phyloP scores from a whole-genome alignment of 2,113 vertebrate species.

The Myanophis thanlyinensis region DNA sequence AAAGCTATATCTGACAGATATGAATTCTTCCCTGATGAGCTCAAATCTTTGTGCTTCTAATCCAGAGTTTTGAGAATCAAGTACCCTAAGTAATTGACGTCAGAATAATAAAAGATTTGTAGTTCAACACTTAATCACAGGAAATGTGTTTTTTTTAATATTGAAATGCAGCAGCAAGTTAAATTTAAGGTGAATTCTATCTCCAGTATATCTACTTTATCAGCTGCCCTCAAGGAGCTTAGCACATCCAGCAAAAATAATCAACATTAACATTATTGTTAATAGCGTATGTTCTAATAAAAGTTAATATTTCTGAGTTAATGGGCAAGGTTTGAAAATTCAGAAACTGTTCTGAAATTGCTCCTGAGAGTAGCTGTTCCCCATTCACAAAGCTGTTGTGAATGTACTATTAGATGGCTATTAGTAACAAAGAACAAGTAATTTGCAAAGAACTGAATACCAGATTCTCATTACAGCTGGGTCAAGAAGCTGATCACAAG shows the following conservation, averaged over 20 bases:
- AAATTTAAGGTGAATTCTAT: not conserved
- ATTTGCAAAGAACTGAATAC: not conserved
- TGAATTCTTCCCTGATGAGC: slow-evolving; percentile 1
- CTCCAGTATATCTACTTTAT: not conserved
- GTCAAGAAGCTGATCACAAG: not conserved
- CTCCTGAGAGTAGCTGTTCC: not conserved
- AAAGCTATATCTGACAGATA: not conserved
- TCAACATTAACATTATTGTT: not conserved
- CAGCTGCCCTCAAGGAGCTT: not conserved
- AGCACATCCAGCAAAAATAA: not conserved
- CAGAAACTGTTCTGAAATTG: not conserved
- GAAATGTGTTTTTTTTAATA: not conserved
- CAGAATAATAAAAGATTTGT: not conserved
- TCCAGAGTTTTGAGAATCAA: slow-evolving; percentile 2
- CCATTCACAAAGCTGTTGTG: not conserved
- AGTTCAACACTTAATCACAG: slow-evolving; percentile 5
- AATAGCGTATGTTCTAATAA: not conserved
- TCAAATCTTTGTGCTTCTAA: not conserved
- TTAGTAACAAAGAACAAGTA: not conserved
- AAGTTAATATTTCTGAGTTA: not conserved
- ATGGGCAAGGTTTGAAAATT: not conserved
- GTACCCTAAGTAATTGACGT: not conserved
- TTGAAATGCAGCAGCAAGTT: not conserved
- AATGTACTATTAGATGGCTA: not conserved
- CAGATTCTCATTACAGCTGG: not conserved